Percentiles rank a stretch among this genome's conserved stretches.
phyloP scores from a whole-genome alignment of 2,888 invertebrate species.

The Agrotis segetum region DNA sequence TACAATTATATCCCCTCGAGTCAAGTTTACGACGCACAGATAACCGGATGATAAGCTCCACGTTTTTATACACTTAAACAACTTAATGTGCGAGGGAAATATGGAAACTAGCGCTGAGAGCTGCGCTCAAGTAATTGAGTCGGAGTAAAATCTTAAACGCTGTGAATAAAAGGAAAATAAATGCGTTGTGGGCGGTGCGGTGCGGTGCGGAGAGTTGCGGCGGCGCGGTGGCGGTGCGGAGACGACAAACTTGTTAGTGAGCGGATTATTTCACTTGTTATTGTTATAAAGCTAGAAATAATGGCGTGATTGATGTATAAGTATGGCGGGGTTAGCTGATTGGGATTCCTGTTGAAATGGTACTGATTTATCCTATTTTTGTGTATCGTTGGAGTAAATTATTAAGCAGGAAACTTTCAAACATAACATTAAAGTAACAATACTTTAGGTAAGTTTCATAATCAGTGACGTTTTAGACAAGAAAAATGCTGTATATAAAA shows the following conservation, averaged over 20 bases:
- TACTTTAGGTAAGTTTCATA: too few species aligned
- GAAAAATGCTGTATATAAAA: too few species aligned
- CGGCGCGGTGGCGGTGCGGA: neutral
- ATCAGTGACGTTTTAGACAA: too few species aligned
- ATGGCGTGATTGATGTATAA: conserved; percentile 19
- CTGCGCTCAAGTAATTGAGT: conserved; percentile 57
- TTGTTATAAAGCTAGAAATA: conserved; percentile 35
- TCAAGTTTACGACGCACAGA: conserved; percentile 45
- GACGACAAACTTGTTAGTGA: conserved; percentile 42
- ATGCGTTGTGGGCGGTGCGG: conserved; percentile 18
- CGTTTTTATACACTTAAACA: conserved; percentile 44
- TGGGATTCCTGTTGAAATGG: neutral
- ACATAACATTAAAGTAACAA: neutral
- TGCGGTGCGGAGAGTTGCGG: conserved; percentile 6
- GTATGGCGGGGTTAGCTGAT: neutral
- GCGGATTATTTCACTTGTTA: conserved; percentile 37
- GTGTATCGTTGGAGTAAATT: neutral
- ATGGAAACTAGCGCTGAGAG: conserved; percentile 49
- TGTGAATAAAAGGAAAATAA: conserved; percentile 56
- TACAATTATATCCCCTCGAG: conserved; percentile 39
- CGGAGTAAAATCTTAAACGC: conserved; percentile 58
- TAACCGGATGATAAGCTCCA: conserved; percentile 45
- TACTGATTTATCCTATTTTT: neutral
- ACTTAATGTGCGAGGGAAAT: conserved; percentile 39
- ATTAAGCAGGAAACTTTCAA: neutral